Evolutionary conservation across 2,888 invertebrate genomes (phyloP), one percentile per base, ranked within the genome.

Genomic region (Melieria omissa): DNA sequence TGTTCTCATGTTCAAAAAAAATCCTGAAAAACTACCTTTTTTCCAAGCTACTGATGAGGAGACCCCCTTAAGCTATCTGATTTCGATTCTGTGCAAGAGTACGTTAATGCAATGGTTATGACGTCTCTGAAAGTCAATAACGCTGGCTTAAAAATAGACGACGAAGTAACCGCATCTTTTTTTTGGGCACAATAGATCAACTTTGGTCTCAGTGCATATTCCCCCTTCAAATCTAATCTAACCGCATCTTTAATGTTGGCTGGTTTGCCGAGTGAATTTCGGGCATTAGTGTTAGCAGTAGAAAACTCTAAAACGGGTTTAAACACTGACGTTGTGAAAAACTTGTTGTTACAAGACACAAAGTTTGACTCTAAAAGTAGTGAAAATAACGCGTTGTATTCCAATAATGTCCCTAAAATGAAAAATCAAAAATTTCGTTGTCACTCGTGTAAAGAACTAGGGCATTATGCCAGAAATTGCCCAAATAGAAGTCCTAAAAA

Each of bases 221-320:
- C n/a, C n/a, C n/a, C n/a, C n/a, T n/a, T n/a, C n/a, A n/a, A n/a
- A n/a, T n/a, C n/a, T n/a, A n/a, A n/a, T n/a, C n/a, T 75, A 16
- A 60, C 52, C 16, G 73, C 70, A 54, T 74, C 72, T 9, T 62
- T 73, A 63, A 74, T 73, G 72, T 67, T 75, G 52, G 72, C 74
- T 12, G 73, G 74, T 46, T 64, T 73, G 41, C 64, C 74, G n/a
- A 72, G 69, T 41, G 74, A 74, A 52, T 71, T 71, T 63, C 65
- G 68, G 55, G 61, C 72, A 61, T 61, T 76, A 12, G 72, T 73
- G 9, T 70, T 76, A 65, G 72, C 74, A 12, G 71, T 75, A 14
- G 73, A 74, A 74, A 75, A 75, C 61, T 70, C 73, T 4, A 64
- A 71, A 57, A 64, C 68, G 57, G 73, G 67, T 64, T 61, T 73